These are phyloP conservation scores for Pristionchus exspectatus DNA, from an alignment of 2,888 invertebrate genomes.

Conservation along the genomic window DNA sequence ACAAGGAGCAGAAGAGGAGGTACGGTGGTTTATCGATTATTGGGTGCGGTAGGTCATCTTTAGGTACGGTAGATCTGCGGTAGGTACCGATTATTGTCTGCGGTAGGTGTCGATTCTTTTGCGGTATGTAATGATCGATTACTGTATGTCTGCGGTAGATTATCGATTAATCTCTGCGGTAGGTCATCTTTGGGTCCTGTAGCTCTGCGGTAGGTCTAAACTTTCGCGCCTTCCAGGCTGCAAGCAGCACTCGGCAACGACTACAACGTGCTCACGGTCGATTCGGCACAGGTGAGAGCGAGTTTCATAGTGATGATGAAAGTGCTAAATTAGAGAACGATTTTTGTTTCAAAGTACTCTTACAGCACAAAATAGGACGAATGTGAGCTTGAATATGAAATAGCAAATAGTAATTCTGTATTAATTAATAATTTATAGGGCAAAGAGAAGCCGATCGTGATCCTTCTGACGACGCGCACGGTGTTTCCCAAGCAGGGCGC, in stretches of 20 bases:
- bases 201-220: neutral
- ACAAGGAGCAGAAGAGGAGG: slow-evolving; percentile 44
- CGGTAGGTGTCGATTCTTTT: neutral
- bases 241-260: neutral
- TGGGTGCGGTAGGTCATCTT: neutral
- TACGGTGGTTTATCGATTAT: neutral
- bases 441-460: neutral
- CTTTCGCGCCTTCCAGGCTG: neutral
- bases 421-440: neutral
- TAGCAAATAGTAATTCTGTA: neutral
- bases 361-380: too few relatives aligned
- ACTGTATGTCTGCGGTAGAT: too few relatives aligned
- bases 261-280: neutral
- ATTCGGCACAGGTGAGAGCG: neutral
- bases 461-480: neutral
- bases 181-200: neutral
- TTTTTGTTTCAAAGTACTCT: neutral
- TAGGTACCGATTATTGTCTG: neutral
- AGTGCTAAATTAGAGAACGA: neutral
- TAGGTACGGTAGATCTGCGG: neutral
- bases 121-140: too few relatives aligned
- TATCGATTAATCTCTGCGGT: neutral
- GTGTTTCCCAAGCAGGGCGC: neutral
- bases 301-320: too few relatives aligned
- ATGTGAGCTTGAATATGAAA: too few relatives aligned